Conservation (phyloP, 2,888 invertebrate species). For the Caenorhabditis auriculariae region DNA sequence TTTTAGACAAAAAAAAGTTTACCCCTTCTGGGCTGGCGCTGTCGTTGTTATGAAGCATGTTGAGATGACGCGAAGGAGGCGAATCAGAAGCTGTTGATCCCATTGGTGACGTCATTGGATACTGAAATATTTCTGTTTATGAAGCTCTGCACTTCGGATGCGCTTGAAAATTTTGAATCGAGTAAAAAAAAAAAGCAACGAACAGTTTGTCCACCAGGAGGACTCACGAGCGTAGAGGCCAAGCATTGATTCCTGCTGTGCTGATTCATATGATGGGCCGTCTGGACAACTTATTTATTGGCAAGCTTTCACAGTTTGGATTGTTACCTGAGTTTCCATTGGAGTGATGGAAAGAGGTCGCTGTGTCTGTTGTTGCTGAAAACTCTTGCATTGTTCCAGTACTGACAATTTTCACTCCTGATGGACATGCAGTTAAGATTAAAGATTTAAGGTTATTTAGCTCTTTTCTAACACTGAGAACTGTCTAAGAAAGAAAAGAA, state of each 20-base stretch:
- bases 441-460: too few relatives aligned
- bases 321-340: slow-evolving; percentile 19
- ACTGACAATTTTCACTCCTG: too few relatives aligned
- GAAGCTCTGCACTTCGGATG: background rate
- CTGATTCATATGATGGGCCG: slow-evolving; percentile 22
- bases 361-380: slow-evolving; percentile 17
- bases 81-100: slow-evolving; percentile 37
- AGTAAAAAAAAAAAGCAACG: slow-evolving; percentile 1
- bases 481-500: too few relatives aligned
- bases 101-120: slow-evolving; percentile 38
- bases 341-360: slow-evolving; percentile 24
- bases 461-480: too few relatives aligned
- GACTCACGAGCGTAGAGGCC: slow-evolving; percentile 27
- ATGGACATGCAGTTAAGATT: too few relatives aligned
- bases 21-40: slow-evolving; percentile 37
- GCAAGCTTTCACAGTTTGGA: background rate
- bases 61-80: slow-evolving; percentile 29
- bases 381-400: background rate
- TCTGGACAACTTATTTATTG: slow-evolving; percentile 5
- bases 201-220: slow-evolving; percentile 23
- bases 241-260: slow-evolving; percentile 13
- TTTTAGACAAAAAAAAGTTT: slow-evolving; percentile 5
- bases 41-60: slow-evolving; percentile 27
- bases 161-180: background rate
- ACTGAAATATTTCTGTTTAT: slow-evolving; percentile 19